phyloP scores from a whole-genome alignment of 1,140 invertebrate species.

The Mactra quadrangularis region DNA sequence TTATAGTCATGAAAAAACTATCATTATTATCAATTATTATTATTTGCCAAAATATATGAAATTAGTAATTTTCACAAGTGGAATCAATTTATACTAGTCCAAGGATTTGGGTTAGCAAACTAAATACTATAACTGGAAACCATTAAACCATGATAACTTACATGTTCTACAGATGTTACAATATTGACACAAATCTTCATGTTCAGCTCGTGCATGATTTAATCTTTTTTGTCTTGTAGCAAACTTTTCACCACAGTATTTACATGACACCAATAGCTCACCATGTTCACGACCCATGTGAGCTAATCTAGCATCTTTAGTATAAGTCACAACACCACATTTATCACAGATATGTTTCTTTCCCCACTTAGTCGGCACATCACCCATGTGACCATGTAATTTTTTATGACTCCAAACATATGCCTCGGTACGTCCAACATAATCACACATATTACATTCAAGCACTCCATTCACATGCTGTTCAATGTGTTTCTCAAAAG shows the following conservation, averaged over 20 bases:
- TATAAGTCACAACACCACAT: not conserved
- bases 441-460: not conserved
- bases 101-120: not conserved
- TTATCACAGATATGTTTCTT: not conserved
- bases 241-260: conserved; percentile 17
- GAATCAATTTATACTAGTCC: not conserved
- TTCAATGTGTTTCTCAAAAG: conserved; percentile 29
- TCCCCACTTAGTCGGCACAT: no score
- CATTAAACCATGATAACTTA: not conserved
- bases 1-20: no score
- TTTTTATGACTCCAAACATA: conserved; percentile 5
- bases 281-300: conserved; percentile 22
- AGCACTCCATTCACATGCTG: conserved; percentile 21
- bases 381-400: not conserved
- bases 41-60: no score
- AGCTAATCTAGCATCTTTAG: not conserved
- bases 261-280: not conserved
- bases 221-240: not conserved
- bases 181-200: conserved; percentile 17
- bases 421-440: not conserved
- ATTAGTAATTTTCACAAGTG: no score
- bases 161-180: conserved; percentile 6
- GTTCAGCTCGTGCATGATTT: not conserved
- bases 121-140: conserved; percentile 1
- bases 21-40: no score